Conservation (phyloP, 2,888 invertebrate species). For the Zygogramma bicolorata region DNA sequence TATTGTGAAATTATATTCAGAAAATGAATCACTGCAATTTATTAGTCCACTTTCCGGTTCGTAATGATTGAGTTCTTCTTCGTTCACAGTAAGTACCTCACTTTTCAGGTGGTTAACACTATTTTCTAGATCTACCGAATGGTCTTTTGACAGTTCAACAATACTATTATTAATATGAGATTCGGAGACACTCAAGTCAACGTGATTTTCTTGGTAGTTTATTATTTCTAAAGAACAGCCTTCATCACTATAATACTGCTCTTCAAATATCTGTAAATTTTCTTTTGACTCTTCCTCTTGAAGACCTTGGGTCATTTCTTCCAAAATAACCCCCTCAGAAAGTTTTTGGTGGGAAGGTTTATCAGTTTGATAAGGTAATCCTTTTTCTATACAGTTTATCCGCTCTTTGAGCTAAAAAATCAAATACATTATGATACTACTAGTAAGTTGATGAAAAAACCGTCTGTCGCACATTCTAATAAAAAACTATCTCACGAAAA, state of each 20-base stretch:
- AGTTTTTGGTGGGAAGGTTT: slow-evolving; percentile 37
- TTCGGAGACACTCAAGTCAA: slow-evolving; percentile 52
- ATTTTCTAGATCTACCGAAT: slow-evolving; percentile 34
- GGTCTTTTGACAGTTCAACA: slow-evolving; percentile 36
- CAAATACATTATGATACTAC: background rate
- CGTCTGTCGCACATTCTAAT: background rate
- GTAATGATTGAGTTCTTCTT: slow-evolving; percentile 44
- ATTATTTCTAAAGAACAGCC: slow-evolving; percentile 48
- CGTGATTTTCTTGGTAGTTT: slow-evolving; percentile 42
- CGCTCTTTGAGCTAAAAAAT: slow-evolving; percentile 66
- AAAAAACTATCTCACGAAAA: background rate
- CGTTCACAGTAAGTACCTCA: slow-evolving; percentile 42
- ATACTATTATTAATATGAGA: slow-evolving; percentile 51
- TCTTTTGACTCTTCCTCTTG: slow-evolving; percentile 59
- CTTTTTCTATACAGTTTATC: slow-evolving; percentile 77
- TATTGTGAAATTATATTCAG: slow-evolving; percentile 54
- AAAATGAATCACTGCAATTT: slow-evolving; percentile 42
- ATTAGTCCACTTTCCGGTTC: slow-evolving; percentile 54
- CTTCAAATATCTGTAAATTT: slow-evolving; percentile 45
- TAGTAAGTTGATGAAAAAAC: background rate
- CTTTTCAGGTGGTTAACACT: slow-evolving; percentile 44
- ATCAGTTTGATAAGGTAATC: slow-evolving; percentile 62
- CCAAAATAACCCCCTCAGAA: slow-evolving; percentile 42
- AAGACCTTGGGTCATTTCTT: slow-evolving; percentile 65
- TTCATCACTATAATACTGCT: slow-evolving; percentile 36